A percentile compares a stretch with the other conserved stretches of the same genome.
Evolutionary conservation across 1,140 invertebrate species (phyloP).

Genomic region (Aphelinus certus): DNA sequence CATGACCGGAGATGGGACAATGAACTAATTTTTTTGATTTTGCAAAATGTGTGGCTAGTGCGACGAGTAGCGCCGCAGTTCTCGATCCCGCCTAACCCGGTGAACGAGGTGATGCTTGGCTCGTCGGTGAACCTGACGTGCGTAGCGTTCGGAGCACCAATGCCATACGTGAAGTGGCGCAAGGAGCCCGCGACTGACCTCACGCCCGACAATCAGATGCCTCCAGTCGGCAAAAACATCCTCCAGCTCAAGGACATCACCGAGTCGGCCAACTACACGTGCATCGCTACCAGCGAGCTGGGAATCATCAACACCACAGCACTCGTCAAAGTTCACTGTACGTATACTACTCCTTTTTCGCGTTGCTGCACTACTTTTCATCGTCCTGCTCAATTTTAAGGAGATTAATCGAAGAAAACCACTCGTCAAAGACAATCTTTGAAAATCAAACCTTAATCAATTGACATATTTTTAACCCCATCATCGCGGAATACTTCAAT

Average conservation of each 20-base stretch:
- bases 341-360: slow-evolving; percentile 59
- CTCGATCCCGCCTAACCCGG: slow-evolving; percentile 84
- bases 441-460: no score
- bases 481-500: no score
- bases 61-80: slow-evolving; percentile 93
- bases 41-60: slow-evolving; percentile 68
- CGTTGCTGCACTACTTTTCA: no score
- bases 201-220: slow-evolving; percentile 86
- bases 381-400: no score
- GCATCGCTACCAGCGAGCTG: slow-evolving; percentile 92
- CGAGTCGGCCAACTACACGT: slow-evolving; percentile 96
- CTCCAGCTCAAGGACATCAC: slow-evolving; percentile 86
- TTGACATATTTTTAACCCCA: no score
- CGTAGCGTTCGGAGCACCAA: slow-evolving; percentile 95
- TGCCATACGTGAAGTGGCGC: slow-evolving; percentile 97
- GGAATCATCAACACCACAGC: slow-evolving; percentile 89
- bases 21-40: no score
- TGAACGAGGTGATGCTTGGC: slow-evolving; percentile 90
- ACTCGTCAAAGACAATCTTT: no score
- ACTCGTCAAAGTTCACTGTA: slow-evolving; percentile 94
- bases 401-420: no score
- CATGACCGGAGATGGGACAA: no score
- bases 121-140: slow-evolving; percentile 92
- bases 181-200: slow-evolving; percentile 82
- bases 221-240: slow-evolving; percentile 86